These are phyloP conservation scores for Lepidotrigona ventralis DNA, from an alignment of 1,140 invertebrate species.

Conservation along the genomic window DNA sequence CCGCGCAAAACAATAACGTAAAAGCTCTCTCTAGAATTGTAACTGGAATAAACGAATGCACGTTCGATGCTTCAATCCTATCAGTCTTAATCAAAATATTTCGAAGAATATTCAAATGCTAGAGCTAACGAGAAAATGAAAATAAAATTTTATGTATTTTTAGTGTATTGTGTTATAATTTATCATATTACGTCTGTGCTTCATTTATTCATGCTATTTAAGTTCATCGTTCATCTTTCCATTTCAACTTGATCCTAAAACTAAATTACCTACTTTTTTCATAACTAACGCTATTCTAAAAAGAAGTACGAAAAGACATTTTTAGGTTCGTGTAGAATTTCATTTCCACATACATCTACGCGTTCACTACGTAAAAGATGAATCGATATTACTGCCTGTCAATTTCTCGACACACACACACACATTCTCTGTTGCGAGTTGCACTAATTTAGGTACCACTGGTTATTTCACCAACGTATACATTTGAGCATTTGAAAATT, in stretches of 20 bases:
- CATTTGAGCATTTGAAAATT: conserved; percentile 68
- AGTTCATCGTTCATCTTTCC: not conserved
- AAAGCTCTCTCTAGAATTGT: conserved; percentile 26
- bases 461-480: conserved; percentile 38
- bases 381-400: conserved; percentile 2
- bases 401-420: conserved; percentile 32
- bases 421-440: conserved; percentile 37
- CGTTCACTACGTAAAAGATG: not conserved
- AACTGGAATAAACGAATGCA: conserved; percentile 19
- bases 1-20: conserved; percentile 38
- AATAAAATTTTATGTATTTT: conserved; percentile 20
- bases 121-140: not conserved
- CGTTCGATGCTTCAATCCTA: conserved; percentile 23
- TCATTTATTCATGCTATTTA: not conserved
- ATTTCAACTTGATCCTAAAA: not conserved
- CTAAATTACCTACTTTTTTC: too few relatives aligned
- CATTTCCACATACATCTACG: not conserved
- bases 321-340: not conserved
- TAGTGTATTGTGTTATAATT: too few relatives aligned
- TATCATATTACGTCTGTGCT: not conserved
- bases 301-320: too few relatives aligned
- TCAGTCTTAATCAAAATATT: not conserved
- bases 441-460: conserved; percentile 55
- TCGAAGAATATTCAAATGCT: not conserved
- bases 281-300: too few relatives aligned